Percentiles rank a stretch among this genome's conserved stretches.
Evolutionary conservation across 2,113 vertebrate species (phyloP).

Genomic region (Hypomesus transpacificus): DNA sequence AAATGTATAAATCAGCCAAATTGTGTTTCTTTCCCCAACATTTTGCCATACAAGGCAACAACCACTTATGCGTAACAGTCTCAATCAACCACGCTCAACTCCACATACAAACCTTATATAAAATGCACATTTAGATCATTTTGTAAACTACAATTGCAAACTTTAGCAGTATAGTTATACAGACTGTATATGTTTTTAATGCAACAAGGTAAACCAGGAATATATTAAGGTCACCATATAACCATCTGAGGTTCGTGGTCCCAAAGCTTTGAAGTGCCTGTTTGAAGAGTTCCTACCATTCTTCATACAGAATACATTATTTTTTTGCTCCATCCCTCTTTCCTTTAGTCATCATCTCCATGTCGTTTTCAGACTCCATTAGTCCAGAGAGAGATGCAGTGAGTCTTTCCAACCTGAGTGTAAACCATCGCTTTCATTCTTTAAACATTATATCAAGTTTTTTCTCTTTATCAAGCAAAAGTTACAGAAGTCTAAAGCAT

Average conservation of each 20-base stretch:
- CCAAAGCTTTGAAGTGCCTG: conserved; percentile 23
- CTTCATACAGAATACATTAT: conserved; percentile 25
- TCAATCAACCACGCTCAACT: conserved; percentile 46
- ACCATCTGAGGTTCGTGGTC: conserved; percentile 36
- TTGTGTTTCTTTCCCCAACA: conserved; percentile 32
- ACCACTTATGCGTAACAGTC: conserved; percentile 33
- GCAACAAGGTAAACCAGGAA: conserved; percentile 50
- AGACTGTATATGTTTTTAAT: conserved; percentile 62
- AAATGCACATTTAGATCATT: conserved; percentile 58
- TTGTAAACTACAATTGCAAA: conserved; percentile 28
- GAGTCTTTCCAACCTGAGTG: conserved; percentile 17
- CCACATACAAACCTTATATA: conserved; percentile 66
- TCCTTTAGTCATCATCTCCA: conserved; percentile 1
- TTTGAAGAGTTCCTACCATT: conserved; percentile 20
- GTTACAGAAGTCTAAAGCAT: conserved; percentile 69
- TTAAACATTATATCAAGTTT: conserved; percentile 40
- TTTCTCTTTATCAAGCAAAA: conserved; percentile 63
- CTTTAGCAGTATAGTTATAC: conserved; percentile 63
- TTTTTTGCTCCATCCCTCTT: conserved; percentile 16
- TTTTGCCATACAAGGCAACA: conserved; percentile 22
- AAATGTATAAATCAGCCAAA: conserved; percentile 23
- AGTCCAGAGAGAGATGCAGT: conserved; percentile 22
- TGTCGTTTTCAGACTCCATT: conserved; percentile 36
- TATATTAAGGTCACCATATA: conserved; percentile 58
- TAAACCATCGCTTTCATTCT: conserved; percentile 41